phyloP scores from a whole-genome alignment of 2,888 invertebrate species.

The Stenolophus ochropezus region DNA sequence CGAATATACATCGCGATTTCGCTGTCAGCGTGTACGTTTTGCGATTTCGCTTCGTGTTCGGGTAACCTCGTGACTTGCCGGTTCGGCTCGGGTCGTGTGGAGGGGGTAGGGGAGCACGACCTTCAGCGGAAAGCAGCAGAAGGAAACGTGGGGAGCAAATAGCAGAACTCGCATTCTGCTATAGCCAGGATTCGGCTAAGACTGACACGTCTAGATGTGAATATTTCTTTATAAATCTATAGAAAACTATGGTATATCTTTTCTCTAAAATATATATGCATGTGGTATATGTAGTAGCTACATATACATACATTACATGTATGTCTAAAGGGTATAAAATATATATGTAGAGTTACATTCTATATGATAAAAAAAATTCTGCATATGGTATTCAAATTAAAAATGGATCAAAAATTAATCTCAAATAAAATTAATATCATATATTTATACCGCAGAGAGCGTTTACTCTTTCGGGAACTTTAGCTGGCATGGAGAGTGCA shows the following conservation, averaged over 20 bases:
- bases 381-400: not conserved
- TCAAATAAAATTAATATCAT: too few relatives aligned
- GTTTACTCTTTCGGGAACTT: not conserved
- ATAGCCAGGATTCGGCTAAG: slow-evolving; percentile 11
- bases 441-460: too few relatives aligned
- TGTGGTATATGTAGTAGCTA: slow-evolving; percentile 38
- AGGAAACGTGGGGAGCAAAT: slow-evolving; percentile 33
- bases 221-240: slow-evolving; percentile 71
- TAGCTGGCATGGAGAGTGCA: not conserved
- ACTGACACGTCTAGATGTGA: slow-evolving; percentile 34
- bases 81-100: not conserved
- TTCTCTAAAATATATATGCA: slow-evolving; percentile 65
- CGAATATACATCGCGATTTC: not conserved
- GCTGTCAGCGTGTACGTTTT: not conserved
- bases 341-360: slow-evolving; percentile 26
- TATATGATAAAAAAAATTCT: slow-evolving; percentile 3
- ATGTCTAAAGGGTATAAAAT: slow-evolving; percentile 49
- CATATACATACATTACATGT: slow-evolving; percentile 43
- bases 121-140: slow-evolving; percentile 25
- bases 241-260: slow-evolving; percentile 72
- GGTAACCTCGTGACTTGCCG: slow-evolving; percentile 26
- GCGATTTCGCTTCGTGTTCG: slow-evolving; percentile 2
- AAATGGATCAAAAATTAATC: too few relatives aligned
- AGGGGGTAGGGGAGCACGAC: slow-evolving; percentile 4
- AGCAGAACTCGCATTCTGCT: slow-evolving; percentile 13